Percentiles rank a stretch among this genome's conserved stretches.
Evolutionary conservation across 1,140 invertebrate genomes (phyloP).

Genomic region (Lycorma delicatula): DNA sequence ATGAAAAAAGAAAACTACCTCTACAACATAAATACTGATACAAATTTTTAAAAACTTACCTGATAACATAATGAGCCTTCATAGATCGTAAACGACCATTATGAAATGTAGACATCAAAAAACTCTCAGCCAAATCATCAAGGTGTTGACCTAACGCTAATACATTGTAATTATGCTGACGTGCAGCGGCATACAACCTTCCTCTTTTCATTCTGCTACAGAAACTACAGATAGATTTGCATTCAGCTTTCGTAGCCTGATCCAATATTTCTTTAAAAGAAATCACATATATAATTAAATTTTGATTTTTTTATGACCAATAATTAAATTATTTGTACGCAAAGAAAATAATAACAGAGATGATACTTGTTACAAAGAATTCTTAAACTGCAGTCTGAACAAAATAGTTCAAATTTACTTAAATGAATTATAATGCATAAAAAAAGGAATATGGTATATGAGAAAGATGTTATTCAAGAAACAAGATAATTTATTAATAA

Average conservation of each 20-base stretch:
- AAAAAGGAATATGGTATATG: too few relatives aligned
- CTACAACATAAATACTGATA: too few relatives aligned
- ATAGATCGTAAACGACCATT: constrained; percentile 68
- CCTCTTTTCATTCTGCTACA: constrained; percentile 61
- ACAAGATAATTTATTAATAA: too few relatives aligned
- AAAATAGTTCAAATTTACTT: too few relatives aligned
- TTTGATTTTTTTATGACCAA: too few relatives aligned
- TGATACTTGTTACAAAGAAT: too few relatives aligned
- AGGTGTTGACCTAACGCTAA: constrained; percentile 78
- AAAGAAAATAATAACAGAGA: too few relatives aligned
- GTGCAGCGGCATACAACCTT: constrained; percentile 63
- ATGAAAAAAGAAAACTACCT: too few relatives aligned
- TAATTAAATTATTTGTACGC: too few relatives aligned
- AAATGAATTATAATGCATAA: too few relatives aligned
- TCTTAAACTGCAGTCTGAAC: too few relatives aligned
- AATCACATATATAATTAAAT: neutral
- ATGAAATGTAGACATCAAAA: constrained; percentile 74
- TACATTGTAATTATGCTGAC: constrained; percentile 71
- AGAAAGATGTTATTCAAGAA: too few relatives aligned
- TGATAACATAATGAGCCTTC: constrained; percentile 72
- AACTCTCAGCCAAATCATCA: constrained; percentile 76
- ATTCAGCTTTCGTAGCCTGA: constrained; percentile 38
- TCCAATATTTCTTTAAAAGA: constrained; percentile 26
- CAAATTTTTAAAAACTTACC: constrained; percentile 40
- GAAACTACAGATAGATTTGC: constrained; percentile 56